Base-by-base conservation (phyloP, 2,113 vertebrate species). In the Reinhardtius hippoglossoides region DNA sequence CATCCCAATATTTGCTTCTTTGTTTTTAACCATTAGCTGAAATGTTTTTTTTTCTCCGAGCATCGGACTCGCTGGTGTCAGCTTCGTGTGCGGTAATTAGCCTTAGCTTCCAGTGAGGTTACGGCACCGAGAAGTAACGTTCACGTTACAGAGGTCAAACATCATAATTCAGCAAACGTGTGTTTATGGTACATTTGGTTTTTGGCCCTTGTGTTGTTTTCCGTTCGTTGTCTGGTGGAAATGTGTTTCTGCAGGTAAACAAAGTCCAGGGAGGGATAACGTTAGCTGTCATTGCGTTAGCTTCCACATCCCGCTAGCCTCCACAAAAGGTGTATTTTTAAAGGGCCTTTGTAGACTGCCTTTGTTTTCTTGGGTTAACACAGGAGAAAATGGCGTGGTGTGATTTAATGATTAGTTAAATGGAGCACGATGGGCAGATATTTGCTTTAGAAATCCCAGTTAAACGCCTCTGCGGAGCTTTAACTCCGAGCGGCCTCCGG, bases 381-480 rank as follows among this genome's bases (percentile, higher is more conserved):
- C 2, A 15, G 0, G 4, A 1, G 23, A 1, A 9, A 20, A 20
- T 55, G 0, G 1, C 2, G 10, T 21, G 3, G n/a, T 48, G 50
- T 6, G 9, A 9, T 31, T 54, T 18, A 37, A 40, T 61, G 16
- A 8, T n/a, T 0, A 15, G 10, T 0, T 70, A 20, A 37, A 71
- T 40, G 21, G 5, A 72, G 16, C 12, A 13, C 12, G 9, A 44
- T 46, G 13, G 15, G 50, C 5, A 0, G 12, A 23, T 59, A 31
- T 31, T 26, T 35, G 46, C 13, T 3, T 2, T 7, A 0, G 12
- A 62, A 48, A 9, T 60, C 24, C 0, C 5, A 9, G 44, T 83
- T 16, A 67, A 84, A 83, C 68, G 80, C 77, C 76, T 67, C 14
- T 86, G 81, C 73, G 31, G 79, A 46, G 73, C 52, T 79, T 64